Evolutionary conservation across 2,888 invertebrate species (phyloP).

Genomic region (Oegoconia quadripuncta): DNA sequence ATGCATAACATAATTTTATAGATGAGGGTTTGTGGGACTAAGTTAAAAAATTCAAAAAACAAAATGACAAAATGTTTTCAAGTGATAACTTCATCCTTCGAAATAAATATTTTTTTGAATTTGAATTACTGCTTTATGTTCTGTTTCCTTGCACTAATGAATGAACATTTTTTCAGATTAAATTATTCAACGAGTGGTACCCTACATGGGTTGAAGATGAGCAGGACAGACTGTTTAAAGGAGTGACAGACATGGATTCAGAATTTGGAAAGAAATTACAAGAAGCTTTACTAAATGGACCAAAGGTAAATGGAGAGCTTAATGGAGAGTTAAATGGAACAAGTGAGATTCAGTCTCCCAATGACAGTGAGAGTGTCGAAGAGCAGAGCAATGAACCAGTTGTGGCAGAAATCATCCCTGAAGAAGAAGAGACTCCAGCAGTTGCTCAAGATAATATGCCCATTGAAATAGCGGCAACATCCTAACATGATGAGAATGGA

Average conservation of each 20-base stretch:
- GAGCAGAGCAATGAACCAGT: conserved; percentile 22
- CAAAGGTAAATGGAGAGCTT: conserved; percentile 60
- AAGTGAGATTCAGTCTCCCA: conserved; percentile 41
- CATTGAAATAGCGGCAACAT: conserved; percentile 65
- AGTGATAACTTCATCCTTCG: too few species aligned
- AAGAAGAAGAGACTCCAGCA: conserved; percentile 23
- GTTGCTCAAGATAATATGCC: conserved; percentile 49
- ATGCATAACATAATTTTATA: too few species aligned
- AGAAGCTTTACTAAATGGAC: conserved; percentile 57
- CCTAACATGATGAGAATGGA: conserved; percentile 35
- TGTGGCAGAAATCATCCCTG: conserved; percentile 22
- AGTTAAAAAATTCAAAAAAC: too few species aligned
- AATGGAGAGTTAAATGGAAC: conserved; percentile 61
- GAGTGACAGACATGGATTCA: conserved; percentile 85
- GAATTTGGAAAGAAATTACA: conserved; percentile 85
- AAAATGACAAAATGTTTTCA: too few species aligned
- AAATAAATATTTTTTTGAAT: too few species aligned
- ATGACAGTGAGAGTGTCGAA: conserved; percentile 32
- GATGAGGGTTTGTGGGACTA: too few species aligned
- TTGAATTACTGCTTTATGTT: neutral
- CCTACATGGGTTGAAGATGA: conserved; percentile 87
- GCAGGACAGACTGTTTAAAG: conserved; percentile 83
- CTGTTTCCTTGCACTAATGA: neutral
- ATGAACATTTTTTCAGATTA: conserved; percentile 76
- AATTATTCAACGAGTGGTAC: conserved; percentile 91